These are phyloP conservation scores for Hedychridium roseum DNA, from an alignment of 2,888 invertebrate genomes.

Conservation along the genomic window DNA sequence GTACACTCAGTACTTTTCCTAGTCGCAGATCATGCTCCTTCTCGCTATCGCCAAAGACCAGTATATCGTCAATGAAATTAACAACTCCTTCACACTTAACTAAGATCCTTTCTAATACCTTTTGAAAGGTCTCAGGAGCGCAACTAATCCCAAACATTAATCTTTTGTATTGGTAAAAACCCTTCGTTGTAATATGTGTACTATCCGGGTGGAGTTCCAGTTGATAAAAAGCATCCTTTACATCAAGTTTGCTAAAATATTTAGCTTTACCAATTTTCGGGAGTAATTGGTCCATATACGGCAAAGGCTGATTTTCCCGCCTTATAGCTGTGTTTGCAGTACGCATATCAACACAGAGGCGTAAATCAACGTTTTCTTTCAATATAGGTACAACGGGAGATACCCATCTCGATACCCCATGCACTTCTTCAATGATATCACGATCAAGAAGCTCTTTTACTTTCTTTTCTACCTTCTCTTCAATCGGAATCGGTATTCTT, in stretches of 20 bases:
- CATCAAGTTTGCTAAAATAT: conserved; percentile 38
- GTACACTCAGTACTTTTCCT: conserved; percentile 24
- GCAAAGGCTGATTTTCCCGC: conserved; percentile 23
- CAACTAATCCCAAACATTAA: background rate
- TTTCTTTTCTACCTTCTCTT: background rate
- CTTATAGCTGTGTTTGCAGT: conserved; percentile 29
- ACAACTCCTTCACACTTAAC: conserved; percentile 41
- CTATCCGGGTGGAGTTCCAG: conserved; percentile 47
- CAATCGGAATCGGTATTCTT: background rate
- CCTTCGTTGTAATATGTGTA: conserved; percentile 51
- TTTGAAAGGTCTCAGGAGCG: conserved; percentile 19
- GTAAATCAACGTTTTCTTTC: conserved; percentile 28
- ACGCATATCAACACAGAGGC: conserved; percentile 40
- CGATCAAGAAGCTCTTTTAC: background rate
- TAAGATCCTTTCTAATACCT: conserved; percentile 36
- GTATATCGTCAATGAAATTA: conserved; percentile 55
- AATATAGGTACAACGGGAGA: conserved; percentile 40
- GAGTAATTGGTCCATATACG: conserved; percentile 18
- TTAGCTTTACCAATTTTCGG: conserved; percentile 23
- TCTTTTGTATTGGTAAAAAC: conserved; percentile 47
- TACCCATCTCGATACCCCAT: conserved; percentile 19
- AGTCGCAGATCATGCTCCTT: conserved; percentile 44
- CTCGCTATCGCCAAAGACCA: conserved; percentile 44
- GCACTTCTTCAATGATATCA: background rate
- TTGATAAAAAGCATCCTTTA: conserved; percentile 56